Conservation (phyloP, 2,888 invertebrate genomes). For the Oligia strigilis region DNA sequence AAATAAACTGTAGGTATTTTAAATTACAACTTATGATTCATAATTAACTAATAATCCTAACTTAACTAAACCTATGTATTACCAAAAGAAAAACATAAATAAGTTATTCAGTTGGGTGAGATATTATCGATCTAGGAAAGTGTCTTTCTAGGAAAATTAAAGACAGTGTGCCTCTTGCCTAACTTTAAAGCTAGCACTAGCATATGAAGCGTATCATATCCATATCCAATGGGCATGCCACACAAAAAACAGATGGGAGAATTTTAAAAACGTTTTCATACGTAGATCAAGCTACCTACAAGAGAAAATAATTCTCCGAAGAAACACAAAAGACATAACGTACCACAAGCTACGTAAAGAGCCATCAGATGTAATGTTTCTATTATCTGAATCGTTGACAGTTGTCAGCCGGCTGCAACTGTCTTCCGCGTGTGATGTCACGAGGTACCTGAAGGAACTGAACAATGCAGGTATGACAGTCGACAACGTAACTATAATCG, state of each 20-base stretch:
- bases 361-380: constrained; percentile 18
- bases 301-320: background rate
- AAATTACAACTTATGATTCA: background rate
- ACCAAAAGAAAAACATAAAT: background rate
- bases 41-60: background rate
- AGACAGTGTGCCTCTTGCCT: background rate
- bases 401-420: constrained; percentile 10
- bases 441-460: constrained; percentile 13
- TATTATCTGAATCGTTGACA: constrained; percentile 45
- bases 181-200: background rate
- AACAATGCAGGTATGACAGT: constrained; percentile 38
- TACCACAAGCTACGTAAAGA: background rate
- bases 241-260: background rate
- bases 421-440: constrained; percentile 50
- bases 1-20: background rate
- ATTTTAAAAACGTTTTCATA: background rate
- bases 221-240: background rate
- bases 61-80: background rate
- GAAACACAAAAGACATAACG: constrained; percentile 28
- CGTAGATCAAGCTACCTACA: background rate
- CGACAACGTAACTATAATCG: constrained; percentile 20
- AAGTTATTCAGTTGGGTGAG: background rate
- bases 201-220: background rate
- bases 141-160: background rate
- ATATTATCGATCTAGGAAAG: background rate